Evolutionary conservation across 2,888 invertebrate genomes (phyloP).

Genomic region (Lucinisca nassula): DNA sequence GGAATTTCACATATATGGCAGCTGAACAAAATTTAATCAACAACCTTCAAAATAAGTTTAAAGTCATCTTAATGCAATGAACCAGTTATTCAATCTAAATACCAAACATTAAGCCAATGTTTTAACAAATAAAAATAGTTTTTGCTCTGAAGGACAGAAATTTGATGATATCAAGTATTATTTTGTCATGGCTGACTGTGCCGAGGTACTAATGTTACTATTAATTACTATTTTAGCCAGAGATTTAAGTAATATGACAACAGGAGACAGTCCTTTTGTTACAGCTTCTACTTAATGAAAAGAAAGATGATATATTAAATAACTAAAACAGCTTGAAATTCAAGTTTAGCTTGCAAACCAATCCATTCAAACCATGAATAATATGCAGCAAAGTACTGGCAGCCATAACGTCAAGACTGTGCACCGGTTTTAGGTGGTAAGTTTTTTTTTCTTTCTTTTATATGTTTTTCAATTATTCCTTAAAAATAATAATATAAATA

Average conservation of each 20-base stretch:
- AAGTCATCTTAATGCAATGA: background rate
- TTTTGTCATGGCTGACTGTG: background rate
- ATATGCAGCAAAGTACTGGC: too few species aligned
- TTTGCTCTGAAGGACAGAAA: background rate
- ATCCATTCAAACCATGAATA: background rate
- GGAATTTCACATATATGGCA: too few species aligned
- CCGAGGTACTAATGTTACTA: background rate
- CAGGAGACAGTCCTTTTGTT: background rate
- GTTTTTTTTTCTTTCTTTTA: too few species aligned
- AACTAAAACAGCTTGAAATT: background rate
- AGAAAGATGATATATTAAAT: background rate
- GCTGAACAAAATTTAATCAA: background rate
- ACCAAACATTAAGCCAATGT: background rate
- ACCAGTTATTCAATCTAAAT: background rate
- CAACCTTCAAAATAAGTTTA: background rate
- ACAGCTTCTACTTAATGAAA: conserved; percentile 1
- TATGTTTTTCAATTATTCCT: too few species aligned
- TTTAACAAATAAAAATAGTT: background rate
- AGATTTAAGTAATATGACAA: conserved; percentile 8
- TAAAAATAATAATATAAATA: too few species aligned
- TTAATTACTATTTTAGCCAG: background rate
- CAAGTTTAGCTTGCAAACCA: background rate
- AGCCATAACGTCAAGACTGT: too few species aligned
- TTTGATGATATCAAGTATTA: background rate
- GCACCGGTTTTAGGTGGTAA: too few species aligned